Percentiles rank a stretch among this genome's conserved stretches.
These are phyloP conservation scores for Synanthedon vespiformis DNA, from an alignment of 2,888 invertebrate genomes.

Conservation along the genomic window DNA sequence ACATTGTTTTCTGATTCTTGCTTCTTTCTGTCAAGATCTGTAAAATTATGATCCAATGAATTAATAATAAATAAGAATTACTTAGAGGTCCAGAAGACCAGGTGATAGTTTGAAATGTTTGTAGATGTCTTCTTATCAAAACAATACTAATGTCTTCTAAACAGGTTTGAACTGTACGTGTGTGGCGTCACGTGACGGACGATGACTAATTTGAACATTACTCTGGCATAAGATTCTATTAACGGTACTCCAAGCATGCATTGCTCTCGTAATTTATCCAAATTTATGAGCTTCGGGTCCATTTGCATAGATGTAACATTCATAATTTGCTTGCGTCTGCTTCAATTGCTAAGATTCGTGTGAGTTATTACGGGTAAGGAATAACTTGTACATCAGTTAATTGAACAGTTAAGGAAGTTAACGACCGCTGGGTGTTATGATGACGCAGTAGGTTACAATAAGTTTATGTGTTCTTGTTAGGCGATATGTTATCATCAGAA, in stretches of 20 bases:
- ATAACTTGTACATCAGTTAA: background rate
- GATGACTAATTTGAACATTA: conserved; percentile 47
- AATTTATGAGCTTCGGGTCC: conserved; percentile 23
- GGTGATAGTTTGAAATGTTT: too few relatives aligned
- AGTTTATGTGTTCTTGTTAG: too few relatives aligned
- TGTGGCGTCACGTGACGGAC: conserved; percentile 41
- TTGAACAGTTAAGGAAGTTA: background rate
- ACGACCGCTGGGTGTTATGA: background rate
- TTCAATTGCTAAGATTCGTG: background rate
- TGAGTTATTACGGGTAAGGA: background rate
- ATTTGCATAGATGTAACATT: conserved; percentile 1
- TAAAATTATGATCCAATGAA: too few relatives aligned
- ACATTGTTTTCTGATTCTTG: too few relatives aligned
- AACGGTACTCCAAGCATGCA: conserved; percentile 37
- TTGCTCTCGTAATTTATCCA: conserved; percentile 29
- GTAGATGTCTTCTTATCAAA: too few relatives aligned
- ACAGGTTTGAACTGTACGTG: background rate
- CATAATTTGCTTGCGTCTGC: background rate
- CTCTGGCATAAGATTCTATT: conserved; percentile 30
- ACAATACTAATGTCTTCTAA: too few relatives aligned
- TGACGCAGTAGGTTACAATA: background rate
- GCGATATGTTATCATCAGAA: too few relatives aligned
- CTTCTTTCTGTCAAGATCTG: too few relatives aligned
- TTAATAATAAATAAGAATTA: too few relatives aligned
- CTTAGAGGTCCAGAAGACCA: too few relatives aligned